Percentiles rank a stretch among this genome's conserved stretches.
phyloP scores from a whole-genome alignment of 2,888 invertebrate species.

The Platycnemis pennipes region DNA sequence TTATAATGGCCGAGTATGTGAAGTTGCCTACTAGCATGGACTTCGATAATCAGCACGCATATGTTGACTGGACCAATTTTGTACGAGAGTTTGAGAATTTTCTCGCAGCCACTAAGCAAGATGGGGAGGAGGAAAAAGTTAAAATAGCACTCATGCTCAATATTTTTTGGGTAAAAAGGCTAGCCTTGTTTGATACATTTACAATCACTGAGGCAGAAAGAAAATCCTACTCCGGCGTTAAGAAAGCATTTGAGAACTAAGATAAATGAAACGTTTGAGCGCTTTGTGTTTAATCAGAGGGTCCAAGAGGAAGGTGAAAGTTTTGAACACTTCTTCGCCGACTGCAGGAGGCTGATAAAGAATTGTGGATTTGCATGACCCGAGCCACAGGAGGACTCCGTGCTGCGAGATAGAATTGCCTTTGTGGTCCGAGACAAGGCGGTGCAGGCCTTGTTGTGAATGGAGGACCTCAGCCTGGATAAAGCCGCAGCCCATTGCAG shows the following conservation, averaged over 20 bases:
- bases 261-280: slow-evolving; percentile 5
- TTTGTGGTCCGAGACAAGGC: neutral
- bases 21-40: no score
- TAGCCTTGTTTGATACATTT: no score
- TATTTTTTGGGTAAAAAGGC: no score
- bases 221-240: neutral
- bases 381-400: neutral
- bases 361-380: neutral
- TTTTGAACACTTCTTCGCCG: slow-evolving; percentile 4
- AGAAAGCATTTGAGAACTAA: neutral
- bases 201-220: no score
- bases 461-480: slow-evolving; percentile 16
- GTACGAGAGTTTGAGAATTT: neutral
- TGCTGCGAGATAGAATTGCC: neutral
- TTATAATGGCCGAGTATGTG: no score
- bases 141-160: neutral
- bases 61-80: neutral
- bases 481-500: slow-evolving; percentile 2
- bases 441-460: neutral
- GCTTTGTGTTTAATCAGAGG: neutral
- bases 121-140: neutral
- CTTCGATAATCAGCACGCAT: neutral
- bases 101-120: neutral
- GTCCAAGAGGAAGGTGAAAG: slow-evolving; percentile 17
- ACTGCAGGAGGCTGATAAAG: slow-evolving; percentile 1